phyloP scores from a whole-genome alignment of 2,113 vertebrate genomes.

The Oncorhynchus gorbuscha region DNA sequence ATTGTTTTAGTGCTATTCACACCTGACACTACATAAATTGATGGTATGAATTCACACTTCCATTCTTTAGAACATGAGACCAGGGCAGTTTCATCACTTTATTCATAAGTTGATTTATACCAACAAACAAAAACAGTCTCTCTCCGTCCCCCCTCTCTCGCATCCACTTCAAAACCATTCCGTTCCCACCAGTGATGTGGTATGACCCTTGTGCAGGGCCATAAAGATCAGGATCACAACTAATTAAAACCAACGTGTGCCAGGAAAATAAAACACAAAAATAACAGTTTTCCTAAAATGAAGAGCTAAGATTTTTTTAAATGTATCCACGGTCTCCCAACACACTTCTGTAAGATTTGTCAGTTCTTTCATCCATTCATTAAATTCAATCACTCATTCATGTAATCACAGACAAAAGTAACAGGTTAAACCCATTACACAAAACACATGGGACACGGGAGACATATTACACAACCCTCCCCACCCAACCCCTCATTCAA shows the following conservation, averaged over 20 bases:
- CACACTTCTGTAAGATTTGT: conserved; percentile 11
- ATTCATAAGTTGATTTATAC: conserved; percentile 83
- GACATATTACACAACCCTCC: conserved; percentile 42
- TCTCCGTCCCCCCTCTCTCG: conserved; percentile 48
- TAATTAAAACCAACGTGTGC: conserved; percentile 56
- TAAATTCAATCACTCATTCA: conserved; percentile 18
- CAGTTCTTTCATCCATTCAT: conserved; percentile 11
- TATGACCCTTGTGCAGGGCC: conserved; percentile 38
- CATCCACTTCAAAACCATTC: conserved; percentile 55
- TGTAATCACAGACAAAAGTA: conserved; percentile 33
- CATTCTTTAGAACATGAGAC: conserved; percentile 21
- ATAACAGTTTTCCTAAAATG: too few relatives aligned
- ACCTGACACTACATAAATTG: conserved; percentile 6
- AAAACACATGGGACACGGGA: conserved; percentile 57
- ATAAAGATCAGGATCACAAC: conserved; percentile 58
- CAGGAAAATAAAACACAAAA: conserved; percentile 50
- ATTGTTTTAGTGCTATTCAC: not conserved
- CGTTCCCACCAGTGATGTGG: conserved; percentile 40
- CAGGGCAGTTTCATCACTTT: conserved; percentile 74
- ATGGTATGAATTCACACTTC: not conserved
- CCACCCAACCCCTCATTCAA: not conserved
- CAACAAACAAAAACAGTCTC: conserved; percentile 78
- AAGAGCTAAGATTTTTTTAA: not conserved
- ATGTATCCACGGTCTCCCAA: conserved; percentile 8
- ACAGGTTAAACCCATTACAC: conserved; percentile 37